Base-by-base conservation (phyloP, 2,113 vertebrate genomes). In the Microcebus ravelobensis region DNA sequence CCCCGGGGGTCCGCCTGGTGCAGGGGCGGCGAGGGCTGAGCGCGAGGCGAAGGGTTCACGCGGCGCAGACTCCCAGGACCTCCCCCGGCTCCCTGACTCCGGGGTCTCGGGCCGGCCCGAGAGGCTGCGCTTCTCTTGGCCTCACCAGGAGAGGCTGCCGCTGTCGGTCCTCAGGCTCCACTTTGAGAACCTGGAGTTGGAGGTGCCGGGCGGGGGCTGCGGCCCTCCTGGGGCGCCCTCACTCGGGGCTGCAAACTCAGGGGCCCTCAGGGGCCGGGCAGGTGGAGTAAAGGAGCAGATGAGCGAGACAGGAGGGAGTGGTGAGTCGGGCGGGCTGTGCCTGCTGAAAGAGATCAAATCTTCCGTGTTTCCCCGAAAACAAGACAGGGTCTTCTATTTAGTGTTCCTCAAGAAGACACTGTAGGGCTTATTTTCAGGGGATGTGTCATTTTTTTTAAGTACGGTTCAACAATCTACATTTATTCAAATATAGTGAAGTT, bases 251-350 rank as follows among this genome's bases (percentile, higher is more conserved):
- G 82, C 12, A 6, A 34, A 52, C 23, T 15, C 61, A 63, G 52
- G 31, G 13, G 13, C 20, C 52, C 20, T 6, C 18, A 14, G 45
- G 25, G 34, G 39, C 34, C 5, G 15, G 59, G 50, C 34, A 61
- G 34, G 14, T 8, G 5, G 18, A 8, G 36, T 11, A 3, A 23
- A 25, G 4, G 77, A 23, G 55, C 20, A 55, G 4, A 10, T 11
- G 52, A 8, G 31, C 5, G 61, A 84, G 31, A 11, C 0, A 11
- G 21, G 6, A 2, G 23, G 39, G 73, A 13, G 34, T 0, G 45
- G 13, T 6, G 14, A 67, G 0, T 7, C 17, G 4, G 5, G 21
- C 8, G 0, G 7, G 63, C 55, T 2, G 20, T 6, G 23, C 25
- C 52, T 20, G 0, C 2, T 0, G 87, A 8, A 39, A 36, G 42